Percentiles rank a stretch among this genome's conserved stretches.
Evolutionary conservation across 2,113 vertebrate genomes (phyloP).

Genomic region (Muntiacus muntjak): DNA sequence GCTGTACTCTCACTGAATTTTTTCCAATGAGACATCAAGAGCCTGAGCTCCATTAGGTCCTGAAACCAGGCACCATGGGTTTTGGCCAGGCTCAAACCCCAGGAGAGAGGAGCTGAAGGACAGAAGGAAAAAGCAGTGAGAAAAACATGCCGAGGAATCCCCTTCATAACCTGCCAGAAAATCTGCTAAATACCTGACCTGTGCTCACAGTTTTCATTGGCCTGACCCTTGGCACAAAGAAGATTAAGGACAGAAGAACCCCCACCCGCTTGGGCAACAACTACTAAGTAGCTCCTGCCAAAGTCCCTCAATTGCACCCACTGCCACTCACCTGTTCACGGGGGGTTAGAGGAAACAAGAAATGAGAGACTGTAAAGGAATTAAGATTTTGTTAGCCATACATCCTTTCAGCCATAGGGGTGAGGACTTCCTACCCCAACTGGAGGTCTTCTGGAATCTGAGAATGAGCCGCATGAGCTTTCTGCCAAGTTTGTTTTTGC

Average conservation of each 20-base stretch:
- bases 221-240: background rate
- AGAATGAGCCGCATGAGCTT: fast-evolving
- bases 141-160: background rate
- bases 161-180: background rate
- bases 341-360: background rate
- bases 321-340: background rate
- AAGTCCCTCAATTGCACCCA: background rate
- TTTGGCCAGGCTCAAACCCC: background rate
- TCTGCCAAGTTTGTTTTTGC: background rate
- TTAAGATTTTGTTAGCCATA: background rate
- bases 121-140: background rate
- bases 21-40: background rate
- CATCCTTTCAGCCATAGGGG: background rate
- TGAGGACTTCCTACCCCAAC: background rate
- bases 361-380: background rate
- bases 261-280: background rate
- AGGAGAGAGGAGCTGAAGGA: background rate
- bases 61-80: background rate
- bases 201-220: background rate
- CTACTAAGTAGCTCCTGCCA: background rate
- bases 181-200: background rate
- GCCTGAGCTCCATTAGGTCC: background rate
- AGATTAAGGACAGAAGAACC: background rate
- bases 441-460: background rate
- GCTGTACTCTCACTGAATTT: background rate